These are phyloP conservation scores for Calephelis virginiensis DNA, from an alignment of 1,140 invertebrate species.

Conservation along the genomic window DNA sequence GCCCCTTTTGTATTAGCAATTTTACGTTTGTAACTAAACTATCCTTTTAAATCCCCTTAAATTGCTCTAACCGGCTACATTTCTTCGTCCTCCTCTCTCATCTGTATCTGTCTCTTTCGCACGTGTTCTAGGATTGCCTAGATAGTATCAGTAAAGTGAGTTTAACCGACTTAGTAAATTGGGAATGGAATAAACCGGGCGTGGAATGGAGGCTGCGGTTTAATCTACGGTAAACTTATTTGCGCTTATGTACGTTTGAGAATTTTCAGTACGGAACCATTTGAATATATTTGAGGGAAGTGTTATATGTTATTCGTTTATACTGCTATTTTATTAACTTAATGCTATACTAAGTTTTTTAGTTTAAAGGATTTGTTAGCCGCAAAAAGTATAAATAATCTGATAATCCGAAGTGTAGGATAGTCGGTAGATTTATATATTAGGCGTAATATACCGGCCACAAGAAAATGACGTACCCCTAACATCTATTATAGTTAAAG, in stretches of 20 bases:
- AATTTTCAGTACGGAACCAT: slow-evolving; percentile 9
- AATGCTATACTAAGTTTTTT: too few species aligned
- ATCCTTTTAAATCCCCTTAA: slow-evolving; percentile 20
- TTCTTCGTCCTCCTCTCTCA: slow-evolving; percentile 1
- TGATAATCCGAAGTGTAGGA: too few species aligned
- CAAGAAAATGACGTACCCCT: too few species aligned
- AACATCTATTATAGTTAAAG: too few species aligned
- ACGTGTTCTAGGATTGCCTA: slow-evolving; percentile 19
- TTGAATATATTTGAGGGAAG: slow-evolving; percentile 11
- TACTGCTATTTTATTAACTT: neutral
- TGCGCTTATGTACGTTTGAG: slow-evolving; percentile 17
- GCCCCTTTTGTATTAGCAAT: neutral
- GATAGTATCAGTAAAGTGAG: slow-evolving; percentile 27
- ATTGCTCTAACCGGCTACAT: slow-evolving; percentile 11
- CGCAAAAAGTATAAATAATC: too few species aligned
- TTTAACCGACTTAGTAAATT: slow-evolving; percentile 27
- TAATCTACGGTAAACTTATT: slow-evolving; percentile 20
- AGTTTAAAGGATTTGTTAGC: too few species aligned
- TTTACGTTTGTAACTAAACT: slow-evolving; percentile 6
- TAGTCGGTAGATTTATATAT: too few species aligned
- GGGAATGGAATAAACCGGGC: slow-evolving; percentile 15
- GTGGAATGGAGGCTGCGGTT: slow-evolving; percentile 14
- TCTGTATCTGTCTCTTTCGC: slow-evolving; percentile 3
- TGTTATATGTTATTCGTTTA: neutral
- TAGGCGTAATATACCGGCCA: too few species aligned